A percentile compares a stretch with the other conserved stretches of the same genome.
These are phyloP conservation scores for Lepus europaeus DNA, from an alignment of 2,113 vertebrate genomes.

Conservation along the genomic window DNA sequence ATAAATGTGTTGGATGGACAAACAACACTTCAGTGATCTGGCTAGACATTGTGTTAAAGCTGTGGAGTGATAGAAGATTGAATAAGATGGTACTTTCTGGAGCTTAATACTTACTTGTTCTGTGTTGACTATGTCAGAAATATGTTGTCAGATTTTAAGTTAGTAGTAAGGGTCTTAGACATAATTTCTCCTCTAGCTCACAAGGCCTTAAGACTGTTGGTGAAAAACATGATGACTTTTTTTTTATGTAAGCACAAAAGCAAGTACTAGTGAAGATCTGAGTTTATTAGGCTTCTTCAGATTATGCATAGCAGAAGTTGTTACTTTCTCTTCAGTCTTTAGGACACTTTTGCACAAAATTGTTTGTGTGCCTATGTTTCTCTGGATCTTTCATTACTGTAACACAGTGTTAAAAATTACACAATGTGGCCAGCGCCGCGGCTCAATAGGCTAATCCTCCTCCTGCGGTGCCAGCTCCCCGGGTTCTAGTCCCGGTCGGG, in stretches of 20 bases:
- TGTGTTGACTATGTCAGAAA: not conserved
- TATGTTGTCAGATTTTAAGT: slow-evolving; percentile 44
- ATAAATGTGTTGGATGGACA: not conserved
- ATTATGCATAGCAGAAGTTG: not conserved
- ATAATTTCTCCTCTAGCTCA: slow-evolving; percentile 33
- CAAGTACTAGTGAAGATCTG: not conserved
- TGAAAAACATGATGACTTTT: not conserved
- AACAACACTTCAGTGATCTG: not conserved
- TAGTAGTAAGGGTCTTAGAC: not conserved
- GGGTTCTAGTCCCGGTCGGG: too few species aligned
- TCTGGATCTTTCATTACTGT: slow-evolving; percentile 14
- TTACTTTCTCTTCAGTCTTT: slow-evolving; percentile 14
- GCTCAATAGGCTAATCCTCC: too few species aligned
- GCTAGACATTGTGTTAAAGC: not conserved
- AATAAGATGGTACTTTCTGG: not conserved
- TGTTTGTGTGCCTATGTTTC: not conserved
- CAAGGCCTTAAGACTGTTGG: not conserved
- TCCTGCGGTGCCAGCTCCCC: too few species aligned
- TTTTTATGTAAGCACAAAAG: not conserved
- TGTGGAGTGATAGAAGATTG: not conserved
- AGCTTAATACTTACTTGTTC: slow-evolving; percentile 24
- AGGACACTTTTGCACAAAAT: slow-evolving; percentile 5
- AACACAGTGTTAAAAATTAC: not conserved
- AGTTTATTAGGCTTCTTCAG: slow-evolving; percentile 22
- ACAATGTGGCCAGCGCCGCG: not conserved